phyloP scores from a whole-genome alignment of 2,888 invertebrate species.

The Morpho deidamia region DNA sequence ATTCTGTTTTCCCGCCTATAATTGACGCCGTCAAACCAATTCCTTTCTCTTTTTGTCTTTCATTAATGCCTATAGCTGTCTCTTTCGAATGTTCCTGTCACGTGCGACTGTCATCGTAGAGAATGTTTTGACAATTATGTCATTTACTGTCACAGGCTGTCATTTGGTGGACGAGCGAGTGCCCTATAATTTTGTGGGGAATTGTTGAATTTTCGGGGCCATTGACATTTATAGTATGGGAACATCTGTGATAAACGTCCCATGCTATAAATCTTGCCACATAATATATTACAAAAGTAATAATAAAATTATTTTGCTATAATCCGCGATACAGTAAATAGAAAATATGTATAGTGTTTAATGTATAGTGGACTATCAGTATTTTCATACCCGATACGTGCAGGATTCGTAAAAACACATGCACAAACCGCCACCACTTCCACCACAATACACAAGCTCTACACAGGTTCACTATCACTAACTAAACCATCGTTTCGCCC shows the following conservation, averaged over 20 bases:
- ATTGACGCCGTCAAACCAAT: conserved; percentile 72
- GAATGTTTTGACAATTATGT: conserved; percentile 79
- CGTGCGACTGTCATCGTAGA: conserved; percentile 71
- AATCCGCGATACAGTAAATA: no score
- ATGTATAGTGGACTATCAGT: no score
- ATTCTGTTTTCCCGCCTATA: conserved; percentile 76
- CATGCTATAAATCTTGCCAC: background rate
- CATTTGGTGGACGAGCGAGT: conserved; percentile 74
- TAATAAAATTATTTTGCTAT: no score
- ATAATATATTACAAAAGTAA: no score
- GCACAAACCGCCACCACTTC: no score
- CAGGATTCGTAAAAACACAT: no score
- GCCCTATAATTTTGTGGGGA: conserved; percentile 72
- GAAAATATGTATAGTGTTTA: no score
- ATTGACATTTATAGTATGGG: conserved; percentile 66
- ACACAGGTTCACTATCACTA: no score
- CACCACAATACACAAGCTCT: no score
- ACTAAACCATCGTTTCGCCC: no score
- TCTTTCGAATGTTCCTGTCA: conserved; percentile 55
- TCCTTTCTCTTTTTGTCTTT: conserved; percentile 38
- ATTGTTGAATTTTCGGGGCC: conserved; percentile 66
- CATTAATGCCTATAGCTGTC: conserved; percentile 33
- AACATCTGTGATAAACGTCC: conserved; percentile 49
- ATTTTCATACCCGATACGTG: no score
- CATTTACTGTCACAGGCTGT: conserved; percentile 75